These are phyloP conservation scores for Athripsodes cinereus DNA, from an alignment of 2,888 invertebrate species.

Conservation along the genomic window DNA sequence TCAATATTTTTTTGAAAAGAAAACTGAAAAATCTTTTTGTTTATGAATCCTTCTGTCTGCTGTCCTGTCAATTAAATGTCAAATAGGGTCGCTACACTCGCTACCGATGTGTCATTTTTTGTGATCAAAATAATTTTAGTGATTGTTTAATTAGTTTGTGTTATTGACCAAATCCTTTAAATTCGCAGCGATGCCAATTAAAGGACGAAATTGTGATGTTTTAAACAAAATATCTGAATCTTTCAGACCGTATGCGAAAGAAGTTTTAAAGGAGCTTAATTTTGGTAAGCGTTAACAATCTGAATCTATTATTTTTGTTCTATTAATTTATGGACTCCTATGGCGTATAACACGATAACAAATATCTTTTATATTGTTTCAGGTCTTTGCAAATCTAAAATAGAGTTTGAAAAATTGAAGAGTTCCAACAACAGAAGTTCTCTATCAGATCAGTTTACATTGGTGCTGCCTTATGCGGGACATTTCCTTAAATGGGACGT, in stretches of 20 bases:
- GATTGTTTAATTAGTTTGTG: no score
- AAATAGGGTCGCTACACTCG: no score
- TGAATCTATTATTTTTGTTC: background rate
- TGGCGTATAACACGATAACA: no score
- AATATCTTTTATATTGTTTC: slow-evolving; percentile 11
- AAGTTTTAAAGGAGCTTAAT: slow-evolving; percentile 43
- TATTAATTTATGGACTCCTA: background rate
- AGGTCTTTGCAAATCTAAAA: slow-evolving; percentile 46
- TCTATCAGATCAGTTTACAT: slow-evolving; percentile 49
- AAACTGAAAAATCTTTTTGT: no score
- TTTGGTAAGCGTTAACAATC: slow-evolving; percentile 39
- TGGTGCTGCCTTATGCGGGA: slow-evolving; percentile 65
- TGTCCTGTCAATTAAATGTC: no score
- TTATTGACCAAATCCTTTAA: no score
- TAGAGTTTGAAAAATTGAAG: slow-evolving; percentile 43
- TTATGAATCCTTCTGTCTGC: no score
- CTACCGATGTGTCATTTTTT: no score
- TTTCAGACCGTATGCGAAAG: slow-evolving; percentile 44
- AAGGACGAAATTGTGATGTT: slow-evolving; percentile 31
- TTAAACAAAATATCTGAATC: slow-evolving; percentile 40
- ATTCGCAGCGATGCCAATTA: slow-evolving; percentile 20
- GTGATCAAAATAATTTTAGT: no score
- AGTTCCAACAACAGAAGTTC: slow-evolving; percentile 35
- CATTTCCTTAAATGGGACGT: slow-evolving; percentile 63
- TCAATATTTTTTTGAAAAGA: no score